Evolutionary conservation across 2,797 vertebrate species (phyloP).

Genomic region (Tragelaphus eurycerus): DNA sequence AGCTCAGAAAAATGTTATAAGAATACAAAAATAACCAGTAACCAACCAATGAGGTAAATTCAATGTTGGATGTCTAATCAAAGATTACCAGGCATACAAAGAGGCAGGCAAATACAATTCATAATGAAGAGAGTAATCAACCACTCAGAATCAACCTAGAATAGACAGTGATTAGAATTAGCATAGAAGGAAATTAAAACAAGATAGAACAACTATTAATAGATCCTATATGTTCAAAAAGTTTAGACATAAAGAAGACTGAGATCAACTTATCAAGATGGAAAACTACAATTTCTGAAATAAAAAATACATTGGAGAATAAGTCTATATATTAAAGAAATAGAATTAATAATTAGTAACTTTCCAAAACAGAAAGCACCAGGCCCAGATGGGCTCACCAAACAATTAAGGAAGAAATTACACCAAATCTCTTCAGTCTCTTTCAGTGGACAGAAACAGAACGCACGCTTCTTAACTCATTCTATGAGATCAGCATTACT

Average conservation of each 20-base stretch:
- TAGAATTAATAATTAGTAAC: background rate
- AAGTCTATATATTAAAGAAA: background rate
- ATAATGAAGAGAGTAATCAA: background rate
- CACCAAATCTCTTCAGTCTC: background rate
- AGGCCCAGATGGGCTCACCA: background rate
- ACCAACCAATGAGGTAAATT: background rate
- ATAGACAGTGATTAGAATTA: background rate
- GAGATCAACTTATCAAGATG: background rate
- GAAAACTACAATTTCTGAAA: background rate
- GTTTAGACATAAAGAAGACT: background rate
- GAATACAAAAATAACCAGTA: slow-evolving; percentile 12
- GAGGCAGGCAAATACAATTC: background rate
- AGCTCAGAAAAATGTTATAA: background rate
- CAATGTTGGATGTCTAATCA: background rate
- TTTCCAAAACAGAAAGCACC: background rate
- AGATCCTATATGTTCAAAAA: background rate
- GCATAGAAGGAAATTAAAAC: background rate
- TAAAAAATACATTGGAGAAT: background rate
- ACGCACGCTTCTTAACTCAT: background rate
- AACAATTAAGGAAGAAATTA: background rate
- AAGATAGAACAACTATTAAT: background rate
- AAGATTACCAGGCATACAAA: background rate
- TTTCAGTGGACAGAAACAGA: background rate
- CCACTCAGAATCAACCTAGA: background rate
- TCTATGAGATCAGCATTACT: background rate